These are phyloP conservation scores for Trichopria drosophilae DNA, from an alignment of 2,888 invertebrate genomes.

Conservation along the genomic window DNA sequence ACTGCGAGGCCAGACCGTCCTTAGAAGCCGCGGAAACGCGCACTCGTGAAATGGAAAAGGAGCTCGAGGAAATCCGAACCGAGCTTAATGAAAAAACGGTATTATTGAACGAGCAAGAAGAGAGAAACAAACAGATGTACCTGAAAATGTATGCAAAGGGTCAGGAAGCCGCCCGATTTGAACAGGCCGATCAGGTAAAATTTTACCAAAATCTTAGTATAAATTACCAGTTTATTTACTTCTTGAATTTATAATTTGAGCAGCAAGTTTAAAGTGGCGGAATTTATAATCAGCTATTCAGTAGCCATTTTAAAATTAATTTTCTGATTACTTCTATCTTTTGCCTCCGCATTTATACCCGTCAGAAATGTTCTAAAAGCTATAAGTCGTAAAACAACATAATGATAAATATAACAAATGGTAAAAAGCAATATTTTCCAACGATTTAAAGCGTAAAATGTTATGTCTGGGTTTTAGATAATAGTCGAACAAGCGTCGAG, in stretches of 20 bases:
- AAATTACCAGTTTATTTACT: no score
- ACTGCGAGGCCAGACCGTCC: conserved; percentile 76
- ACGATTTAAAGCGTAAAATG: no score
- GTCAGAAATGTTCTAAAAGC: no score
- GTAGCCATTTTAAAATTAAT: no score
- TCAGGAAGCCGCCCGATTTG: conserved; percentile 75
- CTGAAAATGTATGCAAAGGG: conserved; percentile 83
- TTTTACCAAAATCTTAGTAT: conserved; percentile 69
- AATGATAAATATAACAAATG: no score
- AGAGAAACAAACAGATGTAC: conserved; percentile 75
- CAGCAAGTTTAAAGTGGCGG: no score
- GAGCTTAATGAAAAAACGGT: conserved; percentile 71
- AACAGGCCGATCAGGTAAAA: conserved; percentile 71
- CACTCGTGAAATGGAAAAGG: conserved; percentile 71
- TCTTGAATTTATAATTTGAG: no score
- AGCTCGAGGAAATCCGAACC: conserved; percentile 71
- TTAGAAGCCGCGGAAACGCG: conserved; percentile 72
- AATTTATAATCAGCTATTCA: no score
- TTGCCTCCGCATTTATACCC: no score
- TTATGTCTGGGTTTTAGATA: conserved; percentile 33
- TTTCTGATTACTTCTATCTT: no score
- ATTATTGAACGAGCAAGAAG: conserved; percentile 69
- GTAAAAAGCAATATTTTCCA: no score
- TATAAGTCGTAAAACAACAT: no score
- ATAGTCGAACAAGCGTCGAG: conserved; percentile 46